Percentiles rank a stretch among this genome's conserved stretches.
These are phyloP conservation scores for Phacellophora camtschatica DNA, from an alignment of 30 jellyfish, hydroid and myxozoan genomes.

Conservation along the genomic window DNA sequence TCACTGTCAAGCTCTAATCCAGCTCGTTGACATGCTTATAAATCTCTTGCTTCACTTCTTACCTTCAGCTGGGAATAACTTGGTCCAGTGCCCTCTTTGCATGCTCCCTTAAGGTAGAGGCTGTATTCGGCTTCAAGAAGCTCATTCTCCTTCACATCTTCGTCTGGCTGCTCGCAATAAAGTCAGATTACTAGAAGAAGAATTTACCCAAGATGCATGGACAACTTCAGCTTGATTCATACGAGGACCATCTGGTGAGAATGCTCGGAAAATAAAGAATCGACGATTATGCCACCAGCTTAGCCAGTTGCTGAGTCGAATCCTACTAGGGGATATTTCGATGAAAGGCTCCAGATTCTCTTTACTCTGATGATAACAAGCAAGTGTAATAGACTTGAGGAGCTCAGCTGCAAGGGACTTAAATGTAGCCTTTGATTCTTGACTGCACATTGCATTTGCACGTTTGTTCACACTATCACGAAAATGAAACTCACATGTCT, in stretches of 20 bases:
- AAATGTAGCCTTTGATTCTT: constrained; percentile 4
- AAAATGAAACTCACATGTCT: constrained; percentile 11
- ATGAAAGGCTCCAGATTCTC: constrained; percentile 15
- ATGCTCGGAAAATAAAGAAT: constrained; percentile 16
- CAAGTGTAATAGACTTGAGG: constrained; percentile 2
- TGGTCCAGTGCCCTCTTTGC: constrained; percentile 19
- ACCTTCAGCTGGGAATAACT: background rate
- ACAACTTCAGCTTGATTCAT: constrained; percentile 15
- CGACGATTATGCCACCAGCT: constrained; percentile 17
- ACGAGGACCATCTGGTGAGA: constrained; percentile 16
- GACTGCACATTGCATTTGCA: constrained; percentile 21
- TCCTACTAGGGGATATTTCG: constrained; percentile 1
- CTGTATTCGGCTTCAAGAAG: background rate
- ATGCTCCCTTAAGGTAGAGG: background rate
- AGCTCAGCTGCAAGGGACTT: constrained; percentile 20
- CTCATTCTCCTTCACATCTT: constrained; percentile 17
- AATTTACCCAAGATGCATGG: constrained; percentile 9
- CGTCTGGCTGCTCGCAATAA: constrained; percentile 9
- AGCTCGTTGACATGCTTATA: constrained; percentile 19
- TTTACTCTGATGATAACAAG: constrained; percentile 15
- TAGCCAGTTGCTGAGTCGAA: constrained; percentile 24
- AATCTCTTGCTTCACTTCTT: constrained; percentile 4
- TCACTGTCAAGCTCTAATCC: constrained; percentile 11
- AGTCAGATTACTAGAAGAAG: background rate
- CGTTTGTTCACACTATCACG: constrained; percentile 16